Evolutionary conservation across 2,113 vertebrate species (phyloP).

Genomic region (Ailurus styani): DNA sequence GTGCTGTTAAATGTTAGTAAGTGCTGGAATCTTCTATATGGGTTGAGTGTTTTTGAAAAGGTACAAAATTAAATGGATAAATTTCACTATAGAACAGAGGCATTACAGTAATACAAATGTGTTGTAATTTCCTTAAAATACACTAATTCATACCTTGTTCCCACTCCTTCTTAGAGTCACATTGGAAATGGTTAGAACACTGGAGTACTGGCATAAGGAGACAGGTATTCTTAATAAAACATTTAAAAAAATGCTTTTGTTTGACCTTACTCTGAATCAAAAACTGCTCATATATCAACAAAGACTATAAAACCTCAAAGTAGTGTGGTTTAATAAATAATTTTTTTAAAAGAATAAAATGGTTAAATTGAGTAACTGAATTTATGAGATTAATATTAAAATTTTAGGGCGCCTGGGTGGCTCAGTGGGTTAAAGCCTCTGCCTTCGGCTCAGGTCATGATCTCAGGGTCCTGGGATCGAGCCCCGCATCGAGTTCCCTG

Average conservation of each 20-base stretch:
- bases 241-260: background rate
- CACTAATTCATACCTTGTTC: accelerated
- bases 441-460: too few species aligned
- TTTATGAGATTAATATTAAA: background rate
- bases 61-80: background rate
- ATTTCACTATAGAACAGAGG: background rate
- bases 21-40: background rate
- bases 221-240: background rate
- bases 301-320: background rate
- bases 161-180: background rate
- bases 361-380: background rate
- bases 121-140: background rate
- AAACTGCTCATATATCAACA: background rate
- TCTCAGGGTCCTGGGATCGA: too few species aligned
- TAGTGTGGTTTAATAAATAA: background rate
- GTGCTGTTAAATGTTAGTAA: background rate
- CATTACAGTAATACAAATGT: background rate
- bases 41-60: background rate
- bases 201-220: accelerated
- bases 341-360: background rate
- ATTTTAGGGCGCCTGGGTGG: too few species aligned
- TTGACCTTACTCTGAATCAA: background rate
- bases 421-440: too few species aligned
- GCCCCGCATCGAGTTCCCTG: too few species aligned
- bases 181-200: background rate